Evolutionary conservation across 64 coral and sea anemone species (phyloP).

Genomic region (Acropora yongei): DNA sequence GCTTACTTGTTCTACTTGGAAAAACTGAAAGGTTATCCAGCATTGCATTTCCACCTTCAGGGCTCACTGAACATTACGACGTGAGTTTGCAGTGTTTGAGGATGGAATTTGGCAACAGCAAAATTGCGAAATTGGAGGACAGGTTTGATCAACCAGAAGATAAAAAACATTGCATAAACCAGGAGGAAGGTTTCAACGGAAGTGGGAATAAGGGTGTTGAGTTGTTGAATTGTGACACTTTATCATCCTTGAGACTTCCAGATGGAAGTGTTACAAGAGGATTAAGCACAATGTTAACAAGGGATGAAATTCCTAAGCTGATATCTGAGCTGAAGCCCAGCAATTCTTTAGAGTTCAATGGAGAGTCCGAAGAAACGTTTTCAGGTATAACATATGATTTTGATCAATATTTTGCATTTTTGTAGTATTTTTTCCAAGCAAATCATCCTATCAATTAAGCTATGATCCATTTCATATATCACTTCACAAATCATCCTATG

Average conservation of each 20-base stretch:
- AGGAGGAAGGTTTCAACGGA: neutral
- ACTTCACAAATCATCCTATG: too few relatives aligned
- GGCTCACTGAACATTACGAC: neutral
- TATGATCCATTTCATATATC: too few relatives aligned
- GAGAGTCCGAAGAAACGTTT: neutral
- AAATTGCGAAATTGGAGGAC: neutral
- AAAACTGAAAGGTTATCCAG: neutral
- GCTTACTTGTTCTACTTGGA: conserved; percentile 23
- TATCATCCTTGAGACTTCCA: neutral
- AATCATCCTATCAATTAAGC: too few relatives aligned
- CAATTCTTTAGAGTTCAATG: neutral
- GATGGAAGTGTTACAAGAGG: conserved; percentile 6
- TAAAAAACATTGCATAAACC: neutral
- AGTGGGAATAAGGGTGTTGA: too few relatives aligned
- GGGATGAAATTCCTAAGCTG: neutral
- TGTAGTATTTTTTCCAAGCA: too few relatives aligned
- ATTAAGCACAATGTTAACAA: neutral
- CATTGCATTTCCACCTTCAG: conserved; percentile 21
- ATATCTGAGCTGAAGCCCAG: neutral
- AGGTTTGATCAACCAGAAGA: neutral
- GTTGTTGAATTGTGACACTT: neutral
- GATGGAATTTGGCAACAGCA: neutral
- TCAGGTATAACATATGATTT: neutral
- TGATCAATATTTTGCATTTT: neutral
- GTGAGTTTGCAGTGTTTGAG: conserved; percentile 6